phyloP scores from a whole-genome alignment of 1,140 invertebrate species.

The Marisa cornuarietis region DNA sequence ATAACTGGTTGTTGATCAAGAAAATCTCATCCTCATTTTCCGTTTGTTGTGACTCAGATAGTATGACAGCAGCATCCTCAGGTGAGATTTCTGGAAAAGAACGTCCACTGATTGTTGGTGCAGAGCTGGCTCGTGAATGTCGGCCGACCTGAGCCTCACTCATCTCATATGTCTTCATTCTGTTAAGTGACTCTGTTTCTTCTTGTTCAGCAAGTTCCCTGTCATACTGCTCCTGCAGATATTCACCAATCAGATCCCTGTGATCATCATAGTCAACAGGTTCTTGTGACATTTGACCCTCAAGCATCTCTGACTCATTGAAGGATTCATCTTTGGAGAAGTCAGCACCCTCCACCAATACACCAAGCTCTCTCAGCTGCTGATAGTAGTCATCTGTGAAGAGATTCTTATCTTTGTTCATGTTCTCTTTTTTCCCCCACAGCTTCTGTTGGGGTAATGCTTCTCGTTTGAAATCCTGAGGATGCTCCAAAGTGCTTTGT shows the following conservation, averaged over 20 bases:
- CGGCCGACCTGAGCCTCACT: background rate
- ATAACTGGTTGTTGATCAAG: slow-evolving; percentile 37
- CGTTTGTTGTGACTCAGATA: slow-evolving; percentile 35
- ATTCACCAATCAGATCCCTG: slow-evolving; percentile 46
- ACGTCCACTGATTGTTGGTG: slow-evolving; percentile 49
- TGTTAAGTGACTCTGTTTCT: slow-evolving; percentile 4
- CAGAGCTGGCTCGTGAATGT: slow-evolving; percentile 42
- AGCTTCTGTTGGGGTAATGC: background rate
- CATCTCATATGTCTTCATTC: background rate
- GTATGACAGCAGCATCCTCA: slow-evolving; percentile 50
- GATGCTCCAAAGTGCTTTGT: slow-evolving; percentile 25
- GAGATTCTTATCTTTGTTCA: slow-evolving; percentile 35
- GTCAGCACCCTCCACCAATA: slow-evolving; percentile 57
- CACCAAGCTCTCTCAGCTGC: slow-evolving; percentile 56
- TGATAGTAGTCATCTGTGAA: slow-evolving; percentile 57
- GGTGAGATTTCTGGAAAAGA: slow-evolving; percentile 59
- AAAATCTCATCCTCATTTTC: slow-evolving; percentile 52
- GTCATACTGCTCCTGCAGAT: slow-evolving; percentile 34
- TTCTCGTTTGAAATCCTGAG: background rate
- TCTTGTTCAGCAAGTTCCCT: slow-evolving; percentile 24
- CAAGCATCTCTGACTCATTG: slow-evolving; percentile 51
- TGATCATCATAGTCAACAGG: slow-evolving; percentile 26
- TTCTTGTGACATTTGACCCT: slow-evolving; percentile 44
- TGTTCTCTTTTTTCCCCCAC: background rate
- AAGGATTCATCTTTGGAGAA: slow-evolving; percentile 46